phyloP scores from a whole-genome alignment of 2,797 vertebrate species.

The Lutjanus argentimaculatus region DNA sequence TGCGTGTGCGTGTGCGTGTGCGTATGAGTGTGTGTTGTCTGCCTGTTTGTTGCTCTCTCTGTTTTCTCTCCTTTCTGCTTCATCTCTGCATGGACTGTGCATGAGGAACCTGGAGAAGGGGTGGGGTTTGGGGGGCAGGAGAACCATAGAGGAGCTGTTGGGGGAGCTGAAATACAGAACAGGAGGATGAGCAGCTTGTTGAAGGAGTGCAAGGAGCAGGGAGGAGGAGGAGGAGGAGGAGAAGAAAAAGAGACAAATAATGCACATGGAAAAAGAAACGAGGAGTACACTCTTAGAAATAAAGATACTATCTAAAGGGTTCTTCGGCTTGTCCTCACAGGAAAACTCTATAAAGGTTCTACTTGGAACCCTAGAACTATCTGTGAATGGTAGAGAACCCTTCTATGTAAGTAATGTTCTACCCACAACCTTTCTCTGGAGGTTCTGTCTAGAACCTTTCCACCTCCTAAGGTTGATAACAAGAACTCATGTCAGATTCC shows the following conservation, averaged over 20 bases:
- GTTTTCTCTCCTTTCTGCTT: slow-evolving; percentile 24
- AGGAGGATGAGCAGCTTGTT: not conserved
- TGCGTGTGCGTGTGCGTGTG: slow-evolving; percentile 31
- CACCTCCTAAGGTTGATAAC: too few relatives aligned
- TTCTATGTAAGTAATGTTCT: too few relatives aligned
- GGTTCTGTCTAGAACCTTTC: too few relatives aligned
- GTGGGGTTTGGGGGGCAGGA: not conserved
- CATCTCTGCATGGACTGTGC: slow-evolving; percentile 31
- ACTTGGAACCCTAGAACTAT: too few relatives aligned
- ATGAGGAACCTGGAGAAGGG: slow-evolving; percentile 21
- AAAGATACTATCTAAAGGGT: too few relatives aligned
- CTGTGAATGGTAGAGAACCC: too few relatives aligned
- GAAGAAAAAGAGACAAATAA: slow-evolving; percentile 5
- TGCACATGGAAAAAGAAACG: slow-evolving; percentile 39
- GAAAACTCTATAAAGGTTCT: too few relatives aligned
- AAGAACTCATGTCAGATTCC: too few relatives aligned
- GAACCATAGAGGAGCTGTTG: slow-evolving; percentile 35
- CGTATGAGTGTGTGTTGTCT: slow-evolving; percentile 24
- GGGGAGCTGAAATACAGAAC: not conserved
- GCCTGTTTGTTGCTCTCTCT: slow-evolving; percentile 39
- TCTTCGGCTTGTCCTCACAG: too few relatives aligned
- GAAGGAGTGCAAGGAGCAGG: not conserved
- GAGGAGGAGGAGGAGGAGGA: not conserved
- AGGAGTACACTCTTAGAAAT: too few relatives aligned
- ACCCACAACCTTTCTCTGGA: too few relatives aligned